These are phyloP conservation scores for Bovichtus variegatus DNA, from an alignment of 2,797 vertebrate genomes.

Conservation along the genomic window DNA sequence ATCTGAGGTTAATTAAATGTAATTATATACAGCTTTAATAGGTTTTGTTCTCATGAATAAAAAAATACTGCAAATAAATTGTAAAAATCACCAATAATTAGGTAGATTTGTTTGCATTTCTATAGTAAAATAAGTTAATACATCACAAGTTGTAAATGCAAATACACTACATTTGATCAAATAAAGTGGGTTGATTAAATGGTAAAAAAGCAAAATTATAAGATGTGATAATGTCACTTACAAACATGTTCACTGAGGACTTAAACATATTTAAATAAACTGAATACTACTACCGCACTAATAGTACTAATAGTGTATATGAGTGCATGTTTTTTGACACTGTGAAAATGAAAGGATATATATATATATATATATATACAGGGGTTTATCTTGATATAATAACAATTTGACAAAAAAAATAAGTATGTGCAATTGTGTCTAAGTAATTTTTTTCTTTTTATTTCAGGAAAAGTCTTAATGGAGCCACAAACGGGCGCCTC, in stretches of 20 bases:
- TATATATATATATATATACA: no score
- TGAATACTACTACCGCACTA: neutral
- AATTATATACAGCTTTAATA: neutral
- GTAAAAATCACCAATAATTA: neutral
- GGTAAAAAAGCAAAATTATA: no score
- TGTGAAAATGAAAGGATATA: neutral
- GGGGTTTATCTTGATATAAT: no score
- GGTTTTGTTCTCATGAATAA: neutral
- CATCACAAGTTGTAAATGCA: neutral
- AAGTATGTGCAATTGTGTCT: no score
- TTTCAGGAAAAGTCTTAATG: conserved; percentile 73
- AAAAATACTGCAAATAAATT: neutral
- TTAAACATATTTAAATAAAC: neutral
- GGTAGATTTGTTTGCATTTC: neutral
- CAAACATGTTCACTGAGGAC: no score
- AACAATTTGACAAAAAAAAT: no score
- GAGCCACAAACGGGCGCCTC: conserved; percentile 41
- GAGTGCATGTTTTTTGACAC: neutral
- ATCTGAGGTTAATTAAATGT: neutral
- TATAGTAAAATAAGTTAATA: no score
- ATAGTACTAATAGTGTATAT: neutral
- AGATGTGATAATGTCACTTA: no score
- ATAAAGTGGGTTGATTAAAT: no score
- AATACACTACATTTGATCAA: no score
- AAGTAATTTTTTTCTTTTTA: conserved; percentile 44